Base-by-base conservation (phyloP, 2,113 vertebrate species). In the Formicarius rufipectus region DNA sequence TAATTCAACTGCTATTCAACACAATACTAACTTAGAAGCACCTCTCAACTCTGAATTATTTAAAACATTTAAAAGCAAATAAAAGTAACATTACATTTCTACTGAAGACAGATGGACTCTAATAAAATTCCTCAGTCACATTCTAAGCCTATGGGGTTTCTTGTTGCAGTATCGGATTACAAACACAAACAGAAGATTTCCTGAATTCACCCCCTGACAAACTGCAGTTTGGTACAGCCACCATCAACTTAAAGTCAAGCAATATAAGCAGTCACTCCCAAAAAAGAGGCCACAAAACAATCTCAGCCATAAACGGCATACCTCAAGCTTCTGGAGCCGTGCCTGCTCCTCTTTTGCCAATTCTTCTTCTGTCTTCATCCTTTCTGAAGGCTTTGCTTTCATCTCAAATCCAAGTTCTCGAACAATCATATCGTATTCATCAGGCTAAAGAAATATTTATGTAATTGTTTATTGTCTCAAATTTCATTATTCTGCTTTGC, bases 321-420 rank as follows among this genome's bases (percentile, higher is more conserved):
- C 99, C 98, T 99, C 99, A 14, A 99, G 97, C 63, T 97, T 98
- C 94, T 96, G 96, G 79, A 99, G 98, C 76, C 98, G 98, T 5
- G 98, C 98, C 81, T 96, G 97, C 85, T 98, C 98, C 91, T 99
- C 99, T 94, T 88, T 97, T 7, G 99, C 99, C 80, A 99, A 58
- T 71, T 99, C 99, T 93, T 99, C 99, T 7, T 98, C 98, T 6
- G 98, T 98, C 94, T 99, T 99, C 98, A 99, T 96, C 94, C 98
- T 98, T 97, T 98, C 98, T 4, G 99, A 99, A 15, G 99, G 99
- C 91, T 99, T 98, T 4, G 98, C 99, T 97, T 99, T 99, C 99
- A 99, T 99, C 97, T 99, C 99, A 11, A 99, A 99, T 90, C 98
- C 99, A 78, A 99, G 98, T 97, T 99, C 99, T 31, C 99, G 98